Conservation (phyloP, 1,140 invertebrate genomes). For the Zophobas atratus region DNA sequence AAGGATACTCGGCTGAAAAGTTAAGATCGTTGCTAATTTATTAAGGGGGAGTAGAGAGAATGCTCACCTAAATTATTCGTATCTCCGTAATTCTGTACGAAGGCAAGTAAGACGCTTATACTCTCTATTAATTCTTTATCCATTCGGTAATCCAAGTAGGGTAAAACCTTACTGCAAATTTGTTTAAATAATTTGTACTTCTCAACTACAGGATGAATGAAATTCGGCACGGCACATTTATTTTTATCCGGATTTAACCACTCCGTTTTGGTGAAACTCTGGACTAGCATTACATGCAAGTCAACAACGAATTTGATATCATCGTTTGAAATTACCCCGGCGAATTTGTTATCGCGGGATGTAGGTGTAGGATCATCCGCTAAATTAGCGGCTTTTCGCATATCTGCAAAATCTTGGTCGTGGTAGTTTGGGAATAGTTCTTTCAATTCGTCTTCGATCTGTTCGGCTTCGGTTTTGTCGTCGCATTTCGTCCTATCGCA, state of each 20-base stretch:
- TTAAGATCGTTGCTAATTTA: conserved; percentile 5
- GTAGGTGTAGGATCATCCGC: conserved; percentile 53
- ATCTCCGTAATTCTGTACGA: conserved; percentile 59
- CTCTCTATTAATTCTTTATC: conserved; percentile 72
- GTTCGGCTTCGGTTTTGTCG: conserved; percentile 82
- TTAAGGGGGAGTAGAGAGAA: background rate
- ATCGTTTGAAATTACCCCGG: conserved; percentile 70
- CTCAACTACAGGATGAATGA: conserved; percentile 72
- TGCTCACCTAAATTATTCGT: conserved; percentile 59
- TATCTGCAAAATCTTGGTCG: conserved; percentile 79
- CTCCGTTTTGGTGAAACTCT: conserved; percentile 71
- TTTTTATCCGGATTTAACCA: conserved; percentile 70
- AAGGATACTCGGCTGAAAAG: conserved; percentile 48
- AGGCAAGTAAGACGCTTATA: conserved; percentile 69
- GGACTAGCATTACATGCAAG: conserved; percentile 76
- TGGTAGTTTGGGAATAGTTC: conserved; percentile 84
- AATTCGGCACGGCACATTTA: conserved; percentile 68
- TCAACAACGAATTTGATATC: conserved; percentile 73
- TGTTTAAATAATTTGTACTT: conserved; percentile 74
- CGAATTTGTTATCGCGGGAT: conserved; percentile 58
- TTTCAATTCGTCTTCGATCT: conserved; percentile 79
- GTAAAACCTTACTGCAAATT: conserved; percentile 69
- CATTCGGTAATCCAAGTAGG: conserved; percentile 70
- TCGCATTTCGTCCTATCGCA: conserved; percentile 72
- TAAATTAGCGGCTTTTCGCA: conserved; percentile 59